Evolutionary conservation across 2,797 vertebrate genomes (phyloP).

Genomic region (Dicrostonyx torquatus): DNA sequence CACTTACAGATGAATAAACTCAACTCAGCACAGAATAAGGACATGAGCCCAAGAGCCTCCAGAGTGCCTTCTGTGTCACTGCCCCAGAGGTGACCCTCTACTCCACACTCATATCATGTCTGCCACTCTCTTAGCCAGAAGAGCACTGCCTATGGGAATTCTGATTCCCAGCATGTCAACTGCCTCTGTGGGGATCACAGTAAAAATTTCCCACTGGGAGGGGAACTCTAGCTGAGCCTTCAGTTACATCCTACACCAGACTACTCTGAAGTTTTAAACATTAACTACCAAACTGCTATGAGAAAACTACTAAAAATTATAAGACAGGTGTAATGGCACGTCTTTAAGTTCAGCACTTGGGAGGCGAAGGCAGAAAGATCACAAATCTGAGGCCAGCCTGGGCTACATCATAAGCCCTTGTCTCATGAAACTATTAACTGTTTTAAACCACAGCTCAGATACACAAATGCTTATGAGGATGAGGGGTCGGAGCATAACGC

Average conservation of each 20-base stretch:
- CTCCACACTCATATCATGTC: not conserved
- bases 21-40: not conserved
- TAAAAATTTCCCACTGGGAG: not conserved
- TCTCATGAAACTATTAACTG: not conserved
- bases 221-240: not conserved
- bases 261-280: constrained; percentile 45
- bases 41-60: not conserved
- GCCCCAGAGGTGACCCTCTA: not conserved
- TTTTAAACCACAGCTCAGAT: constrained; percentile 33
- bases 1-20: constrained; percentile 4
- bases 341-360: not conserved
- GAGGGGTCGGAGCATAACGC: not conserved
- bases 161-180: not conserved
- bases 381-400: not conserved
- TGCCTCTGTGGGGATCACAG: not conserved
- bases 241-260: not conserved
- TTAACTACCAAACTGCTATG: constrained; percentile 50
- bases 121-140: not conserved
- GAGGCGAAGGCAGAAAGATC: not conserved
- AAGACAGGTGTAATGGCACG: not conserved
- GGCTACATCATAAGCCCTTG: not conserved
- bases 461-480: not conserved
- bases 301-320: constrained; percentile 38
- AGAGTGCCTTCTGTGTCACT: not conserved
- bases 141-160: not conserved